Conservation (phyloP, 1,140 invertebrate genomes). For the Nomia melanderi region DNA sequence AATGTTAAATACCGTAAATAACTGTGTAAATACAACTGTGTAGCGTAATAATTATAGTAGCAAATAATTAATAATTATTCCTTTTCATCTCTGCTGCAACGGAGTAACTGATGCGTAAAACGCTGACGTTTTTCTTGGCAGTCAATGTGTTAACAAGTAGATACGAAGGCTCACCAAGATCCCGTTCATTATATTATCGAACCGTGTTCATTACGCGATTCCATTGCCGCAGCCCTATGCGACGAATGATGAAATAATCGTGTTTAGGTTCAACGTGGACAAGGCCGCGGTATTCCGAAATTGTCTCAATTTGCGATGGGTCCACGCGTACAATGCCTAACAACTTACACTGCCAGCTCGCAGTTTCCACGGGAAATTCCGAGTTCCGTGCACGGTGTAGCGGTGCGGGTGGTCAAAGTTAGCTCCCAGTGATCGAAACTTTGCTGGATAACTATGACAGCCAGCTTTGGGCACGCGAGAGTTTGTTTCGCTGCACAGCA, state of each 20-base stretch:
- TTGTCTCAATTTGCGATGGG: slow-evolving; percentile 47
- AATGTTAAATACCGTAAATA: no score
- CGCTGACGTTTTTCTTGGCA: no score
- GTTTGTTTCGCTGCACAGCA: slow-evolving; percentile 10
- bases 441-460: slow-evolving; percentile 38
- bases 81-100: no score
- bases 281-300: slow-evolving; percentile 24
- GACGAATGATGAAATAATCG: slow-evolving; percentile 37
- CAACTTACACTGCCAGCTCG: slow-evolving; percentile 23
- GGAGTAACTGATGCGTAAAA: no score
- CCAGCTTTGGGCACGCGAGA: slow-evolving; percentile 13
- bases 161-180: background rate
- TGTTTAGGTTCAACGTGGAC: slow-evolving; percentile 39
- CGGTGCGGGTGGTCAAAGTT: slow-evolving; percentile 27
- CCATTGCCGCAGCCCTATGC: background rate
- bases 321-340: slow-evolving; percentile 28
- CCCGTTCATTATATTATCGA: background rate
- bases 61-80: no score
- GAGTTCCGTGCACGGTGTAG: slow-evolving; percentile 10
- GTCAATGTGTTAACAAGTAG: background rate
- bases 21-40: no score
- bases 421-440: slow-evolving; percentile 48
- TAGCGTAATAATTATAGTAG: no score
- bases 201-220: background rate
- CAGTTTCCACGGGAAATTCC: slow-evolving; percentile 16